These are phyloP conservation scores for Andrena bicolor DNA, from an alignment of 2,888 invertebrate species.

Conservation along the genomic window DNA sequence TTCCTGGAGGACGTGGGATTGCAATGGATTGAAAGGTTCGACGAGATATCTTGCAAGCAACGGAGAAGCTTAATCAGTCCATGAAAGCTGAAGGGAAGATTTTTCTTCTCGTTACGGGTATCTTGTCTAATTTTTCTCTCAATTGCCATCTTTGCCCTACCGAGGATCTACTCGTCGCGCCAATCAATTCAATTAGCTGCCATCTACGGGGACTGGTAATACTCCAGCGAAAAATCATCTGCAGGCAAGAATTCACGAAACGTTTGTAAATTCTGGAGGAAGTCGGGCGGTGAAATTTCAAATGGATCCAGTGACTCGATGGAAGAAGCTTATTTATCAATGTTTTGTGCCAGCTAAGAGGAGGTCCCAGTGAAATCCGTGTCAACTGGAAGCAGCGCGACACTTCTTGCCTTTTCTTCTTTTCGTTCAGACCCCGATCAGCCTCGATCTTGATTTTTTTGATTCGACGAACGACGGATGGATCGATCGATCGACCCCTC, in stretches of 20 bases:
- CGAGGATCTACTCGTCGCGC: not conserved
- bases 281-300: not conserved
- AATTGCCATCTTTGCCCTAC: not conserved
- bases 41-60: not conserved
- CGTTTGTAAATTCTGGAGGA: not conserved
- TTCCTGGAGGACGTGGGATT: not conserved
- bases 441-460: constrained; percentile 25
- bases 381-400: constrained; percentile 11
- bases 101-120: not conserved
- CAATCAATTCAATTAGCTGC: not conserved
- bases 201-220: not conserved
- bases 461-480: constrained; percentile 66
- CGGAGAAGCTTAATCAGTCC: not conserved
- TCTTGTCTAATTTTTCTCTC: not conserved
- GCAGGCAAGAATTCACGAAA: too few species aligned
- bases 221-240: not conserved
- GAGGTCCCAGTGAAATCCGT: not conserved
- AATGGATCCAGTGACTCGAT: not conserved
- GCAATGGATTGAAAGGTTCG: not conserved
- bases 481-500: constrained; percentile 80
- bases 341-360: not conserved
- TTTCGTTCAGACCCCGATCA: constrained; percentile 24
- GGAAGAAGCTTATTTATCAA: constrained; percentile 1
- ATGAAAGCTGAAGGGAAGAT: not conserved
- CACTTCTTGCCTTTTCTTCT: constrained; percentile 23